Percentiles rank a stretch among this genome's conserved stretches.
These are phyloP conservation scores for Cydia fagiglandana DNA, from an alignment of 1,140 invertebrate species.

Conservation along the genomic window DNA sequence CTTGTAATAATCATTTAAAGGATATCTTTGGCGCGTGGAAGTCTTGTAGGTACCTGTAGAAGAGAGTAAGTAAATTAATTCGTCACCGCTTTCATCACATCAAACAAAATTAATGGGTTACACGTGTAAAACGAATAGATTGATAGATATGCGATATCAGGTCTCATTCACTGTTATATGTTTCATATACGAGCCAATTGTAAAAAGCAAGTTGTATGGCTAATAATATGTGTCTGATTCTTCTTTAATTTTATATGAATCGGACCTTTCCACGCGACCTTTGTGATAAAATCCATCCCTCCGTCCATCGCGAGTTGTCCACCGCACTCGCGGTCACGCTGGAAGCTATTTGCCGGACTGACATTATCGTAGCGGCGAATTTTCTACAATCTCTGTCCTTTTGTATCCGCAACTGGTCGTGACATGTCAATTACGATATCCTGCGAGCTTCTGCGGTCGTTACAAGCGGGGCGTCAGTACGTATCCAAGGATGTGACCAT, in stretches of 20 bases:
- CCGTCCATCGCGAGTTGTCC: slow-evolving; percentile 53
- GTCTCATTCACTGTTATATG: no score
- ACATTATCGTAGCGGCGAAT: slow-evolving; percentile 67
- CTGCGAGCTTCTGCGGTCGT: slow-evolving; percentile 47
- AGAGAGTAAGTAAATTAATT: no score
- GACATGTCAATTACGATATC: slow-evolving; percentile 76
- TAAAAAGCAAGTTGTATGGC: neutral
- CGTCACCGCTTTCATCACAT: no score
- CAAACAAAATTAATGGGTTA: no score
- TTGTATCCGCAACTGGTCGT: slow-evolving; percentile 67
- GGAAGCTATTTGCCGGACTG: slow-evolving; percentile 58
- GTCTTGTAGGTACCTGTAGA: no score
- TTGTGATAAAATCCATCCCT: slow-evolving; percentile 30
- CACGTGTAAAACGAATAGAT: no score
- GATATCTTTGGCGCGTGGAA: no score
- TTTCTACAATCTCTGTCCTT: slow-evolving; percentile 74
- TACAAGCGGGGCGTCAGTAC: slow-evolving; percentile 35
- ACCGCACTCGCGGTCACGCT: slow-evolving; percentile 49
- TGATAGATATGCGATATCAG: no score
- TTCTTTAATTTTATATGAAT: slow-evolving; percentile 3
- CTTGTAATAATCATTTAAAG: no score
- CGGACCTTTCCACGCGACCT: slow-evolving; percentile 1
- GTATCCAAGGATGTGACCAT: neutral
- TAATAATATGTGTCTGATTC: neutral
- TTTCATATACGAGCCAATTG: no score